Conservation (phyloP, 2,888 invertebrate genomes). For the Congeria kusceri region DNA sequence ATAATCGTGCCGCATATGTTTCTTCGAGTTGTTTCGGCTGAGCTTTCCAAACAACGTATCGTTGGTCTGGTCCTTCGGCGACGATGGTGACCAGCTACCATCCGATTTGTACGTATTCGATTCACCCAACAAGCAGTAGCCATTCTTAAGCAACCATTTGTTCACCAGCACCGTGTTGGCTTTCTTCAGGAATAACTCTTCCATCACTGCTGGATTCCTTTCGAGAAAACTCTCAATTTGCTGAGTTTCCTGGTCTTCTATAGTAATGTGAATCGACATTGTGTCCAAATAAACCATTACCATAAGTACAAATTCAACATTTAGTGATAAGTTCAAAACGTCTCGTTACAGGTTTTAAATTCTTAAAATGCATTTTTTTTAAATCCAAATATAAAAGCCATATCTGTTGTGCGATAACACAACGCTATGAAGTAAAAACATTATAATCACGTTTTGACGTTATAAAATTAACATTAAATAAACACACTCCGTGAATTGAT, state of each 20-base stretch:
- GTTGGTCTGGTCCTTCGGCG: constrained; percentile 69
- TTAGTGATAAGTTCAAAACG: no score
- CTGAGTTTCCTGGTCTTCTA: constrained; percentile 32
- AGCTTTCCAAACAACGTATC: constrained; percentile 77
- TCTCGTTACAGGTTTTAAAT: no score
- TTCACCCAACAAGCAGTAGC: constrained; percentile 85
- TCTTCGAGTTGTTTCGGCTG: constrained; percentile 85
- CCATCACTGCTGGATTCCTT: constrained; percentile 85
- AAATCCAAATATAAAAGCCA: no score
- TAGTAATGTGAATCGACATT: constrained; percentile 7
- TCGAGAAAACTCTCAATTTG: constrained; percentile 87
- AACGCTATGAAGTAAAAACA: no score
- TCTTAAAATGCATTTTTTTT: no score
- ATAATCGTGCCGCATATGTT: constrained; percentile 86
- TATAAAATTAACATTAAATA: no score
- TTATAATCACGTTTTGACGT: no score
- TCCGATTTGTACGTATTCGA: constrained; percentile 64
- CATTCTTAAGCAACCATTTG: constrained; percentile 86
- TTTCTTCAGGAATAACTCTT: constrained; percentile 86
- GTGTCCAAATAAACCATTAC: neutral
- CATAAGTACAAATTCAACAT: no score
- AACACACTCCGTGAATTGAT: no score
- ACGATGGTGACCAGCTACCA: constrained; percentile 73
- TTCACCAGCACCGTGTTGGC: constrained; percentile 86
- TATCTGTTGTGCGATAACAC: no score